phyloP scores from a whole-genome alignment of 2,797 vertebrate species.

The Squalus acanthias region DNA sequence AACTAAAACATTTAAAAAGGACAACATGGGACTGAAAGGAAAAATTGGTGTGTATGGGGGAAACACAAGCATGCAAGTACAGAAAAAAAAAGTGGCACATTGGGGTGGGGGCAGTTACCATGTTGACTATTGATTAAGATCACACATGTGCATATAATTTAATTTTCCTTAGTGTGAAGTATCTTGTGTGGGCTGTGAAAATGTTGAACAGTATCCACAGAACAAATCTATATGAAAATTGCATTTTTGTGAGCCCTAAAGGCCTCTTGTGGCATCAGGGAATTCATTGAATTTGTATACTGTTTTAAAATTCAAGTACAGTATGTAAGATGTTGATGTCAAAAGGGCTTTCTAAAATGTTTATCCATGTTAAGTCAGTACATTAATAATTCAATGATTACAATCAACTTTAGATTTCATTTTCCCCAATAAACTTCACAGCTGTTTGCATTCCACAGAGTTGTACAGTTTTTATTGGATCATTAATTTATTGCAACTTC shows the following conservation, averaged over 20 bases:
- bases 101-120: neutral
- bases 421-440: neutral
- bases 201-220: neutral
- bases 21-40: neutral
- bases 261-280: neutral
- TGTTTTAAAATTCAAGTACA: neutral
- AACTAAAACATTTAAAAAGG: neutral
- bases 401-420: neutral
- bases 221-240: neutral
- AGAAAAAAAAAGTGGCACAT: neutral
- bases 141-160: neutral
- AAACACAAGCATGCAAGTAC: neutral
- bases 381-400: too few species aligned
- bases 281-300: neutral
- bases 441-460: too few species aligned
- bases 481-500: too few species aligned
- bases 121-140: neutral
- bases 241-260: neutral
- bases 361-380: neutral
- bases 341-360: neutral
- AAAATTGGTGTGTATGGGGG: neutral
- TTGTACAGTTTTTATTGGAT: too few species aligned
- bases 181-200: neutral
- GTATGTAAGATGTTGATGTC: neutral
- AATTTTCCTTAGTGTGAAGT: neutral